Base-by-base conservation (phyloP, 2,797 vertebrate species). In the Myripristis murdjan region DNA sequence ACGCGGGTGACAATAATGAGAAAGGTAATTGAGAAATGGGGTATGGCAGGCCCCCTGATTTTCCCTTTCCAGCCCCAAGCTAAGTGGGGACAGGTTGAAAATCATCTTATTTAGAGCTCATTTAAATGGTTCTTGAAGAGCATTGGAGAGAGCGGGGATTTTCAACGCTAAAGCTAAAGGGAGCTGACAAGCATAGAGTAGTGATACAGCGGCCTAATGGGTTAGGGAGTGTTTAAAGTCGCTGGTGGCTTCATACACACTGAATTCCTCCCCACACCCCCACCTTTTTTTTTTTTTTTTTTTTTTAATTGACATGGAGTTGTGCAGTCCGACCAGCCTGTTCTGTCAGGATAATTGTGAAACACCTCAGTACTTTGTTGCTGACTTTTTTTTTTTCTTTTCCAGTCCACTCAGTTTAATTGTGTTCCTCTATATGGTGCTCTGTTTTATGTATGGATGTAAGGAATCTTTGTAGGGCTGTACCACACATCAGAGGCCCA, bases 1-100 rank as follows among this genome's bases (percentile, higher is more conserved):
- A 91, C 81, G 80, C 54, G 69, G 82, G 80, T 84, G 88, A 91
- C 89, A 90, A 91, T 91, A 94, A 93, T 90, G 88, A 95, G 75
- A 86, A 82, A 82, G 88, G 87, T 92, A 90, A 91, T 92, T 92
- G 89, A 90, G 88, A 86, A 90, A 86, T 58, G 58, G 68, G 77
- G 82, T 73, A 72, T 83, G 85, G 77, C 82, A 79, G 77, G 63
- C 58, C 78, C 76, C 69, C 79, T 72, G 75, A 77, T 84, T 88
- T 85, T 79, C 76, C 66, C 76, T 85, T 76, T 88, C 48, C 83
- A 85, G 72, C 79, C 86, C 76, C 24, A 33, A 86, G 86, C 77
- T 52, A 80, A 90, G 81, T 87, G 83, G 85, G 70, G 70, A 87
- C 86, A 80, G 85, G 82, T 91, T 87, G 88, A 84, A 77, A 91